A percentile compares a stretch with the other conserved stretches of the same genome.
Conservation (phyloP, 1,140 invertebrate species). For the Euwallacea fornicatus region DNA sequence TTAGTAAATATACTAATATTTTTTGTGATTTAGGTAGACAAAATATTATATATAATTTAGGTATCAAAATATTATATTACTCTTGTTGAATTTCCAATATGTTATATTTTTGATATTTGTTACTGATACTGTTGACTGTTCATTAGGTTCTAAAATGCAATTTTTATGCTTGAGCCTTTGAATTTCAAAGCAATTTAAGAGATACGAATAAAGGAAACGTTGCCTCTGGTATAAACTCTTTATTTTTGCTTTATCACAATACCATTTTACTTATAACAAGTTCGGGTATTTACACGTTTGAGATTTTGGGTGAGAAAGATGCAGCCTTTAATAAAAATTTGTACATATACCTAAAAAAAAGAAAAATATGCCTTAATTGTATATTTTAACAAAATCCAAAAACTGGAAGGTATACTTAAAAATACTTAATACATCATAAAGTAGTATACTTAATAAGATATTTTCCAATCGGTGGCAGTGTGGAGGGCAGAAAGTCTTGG, state of each 20-base stretch:
- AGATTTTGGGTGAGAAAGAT: conserved; percentile 36
- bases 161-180: no score
- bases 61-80: not conserved
- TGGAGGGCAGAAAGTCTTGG: not conserved
- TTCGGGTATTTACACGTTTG: conserved; percentile 23
- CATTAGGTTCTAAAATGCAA: no score
- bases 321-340: conserved; percentile 33
- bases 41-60: not conserved
- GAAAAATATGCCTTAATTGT: conserved; percentile 20
- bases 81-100: not conserved
- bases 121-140: no score
- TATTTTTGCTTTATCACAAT: conserved; percentile 23
- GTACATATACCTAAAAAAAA: conserved; percentile 32
- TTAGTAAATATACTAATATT: no score
- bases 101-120: not conserved
- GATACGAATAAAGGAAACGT: not conserved
- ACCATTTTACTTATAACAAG: conserved; percentile 28
- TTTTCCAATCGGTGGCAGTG: conserved; percentile 13
- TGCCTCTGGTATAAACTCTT: conserved; percentile 23
- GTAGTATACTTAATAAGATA: conserved; percentile 17
- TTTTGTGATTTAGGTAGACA: no score
- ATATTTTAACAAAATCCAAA: conserved; percentile 25
- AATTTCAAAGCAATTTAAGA: no score
- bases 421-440: conserved; percentile 34
- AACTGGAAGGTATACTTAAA: conserved; percentile 36